phyloP scores from a whole-genome alignment of 2,888 invertebrate genomes.

The Brachylomia viminalis region DNA sequence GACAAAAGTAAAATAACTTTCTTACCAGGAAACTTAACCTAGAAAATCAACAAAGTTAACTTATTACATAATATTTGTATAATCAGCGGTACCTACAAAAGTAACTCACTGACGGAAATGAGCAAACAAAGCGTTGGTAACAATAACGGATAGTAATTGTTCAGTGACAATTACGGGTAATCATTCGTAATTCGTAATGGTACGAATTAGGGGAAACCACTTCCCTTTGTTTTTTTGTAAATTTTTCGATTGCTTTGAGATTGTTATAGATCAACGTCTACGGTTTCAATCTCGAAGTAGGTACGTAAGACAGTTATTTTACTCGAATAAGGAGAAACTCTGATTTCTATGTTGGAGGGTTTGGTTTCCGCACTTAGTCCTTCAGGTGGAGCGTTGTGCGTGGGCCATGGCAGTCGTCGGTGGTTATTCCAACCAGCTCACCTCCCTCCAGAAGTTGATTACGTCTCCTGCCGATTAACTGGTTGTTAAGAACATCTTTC shows the following conservation, averaged over 20 bases:
- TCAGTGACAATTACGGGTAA: constrained; percentile 8
- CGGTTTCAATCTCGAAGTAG: background rate
- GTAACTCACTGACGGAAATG: constrained; percentile 40
- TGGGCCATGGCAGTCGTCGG: too few species aligned
- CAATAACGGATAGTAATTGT: constrained; percentile 45
- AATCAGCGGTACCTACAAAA: constrained; percentile 24
- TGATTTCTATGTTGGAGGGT: background rate
- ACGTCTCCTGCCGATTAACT: too few species aligned
- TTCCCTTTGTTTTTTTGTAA: constrained; percentile 35
- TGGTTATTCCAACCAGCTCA: too few species aligned
- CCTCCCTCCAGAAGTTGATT: too few species aligned
- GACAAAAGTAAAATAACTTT: constrained; percentile 28
- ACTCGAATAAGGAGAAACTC: background rate
- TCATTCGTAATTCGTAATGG: constrained; percentile 41
- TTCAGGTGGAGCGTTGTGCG: too few species aligned
- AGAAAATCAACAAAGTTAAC: constrained; percentile 42
- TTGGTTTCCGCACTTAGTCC: too few species aligned
- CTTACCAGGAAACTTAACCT: constrained; percentile 48
- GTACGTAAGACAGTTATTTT: background rate
- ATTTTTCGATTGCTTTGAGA: background rate
- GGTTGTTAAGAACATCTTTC: too few species aligned
- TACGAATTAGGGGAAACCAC: constrained; percentile 26
- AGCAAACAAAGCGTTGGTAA: constrained; percentile 37
- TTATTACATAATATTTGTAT: constrained; percentile 48
- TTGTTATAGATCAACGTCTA: constrained; percentile 9